A percentile compares a stretch with the other conserved stretches of the same genome.
phyloP scores from a whole-genome alignment of 2,113 vertebrate genomes.

The Holacanthus passer region DNA sequence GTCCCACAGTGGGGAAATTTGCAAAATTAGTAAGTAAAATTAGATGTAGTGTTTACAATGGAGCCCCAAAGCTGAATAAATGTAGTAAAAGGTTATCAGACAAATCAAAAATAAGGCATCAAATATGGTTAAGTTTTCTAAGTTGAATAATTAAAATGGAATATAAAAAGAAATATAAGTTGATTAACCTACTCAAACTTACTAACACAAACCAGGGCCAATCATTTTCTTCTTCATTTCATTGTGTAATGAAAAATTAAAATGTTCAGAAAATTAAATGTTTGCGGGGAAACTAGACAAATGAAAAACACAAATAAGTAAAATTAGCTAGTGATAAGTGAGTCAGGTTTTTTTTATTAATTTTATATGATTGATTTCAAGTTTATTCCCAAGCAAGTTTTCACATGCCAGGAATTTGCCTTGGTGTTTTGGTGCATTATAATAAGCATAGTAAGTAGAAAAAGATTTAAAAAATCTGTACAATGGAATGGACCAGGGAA shows the following conservation, averaged over 20 bases:
- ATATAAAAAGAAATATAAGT: not conserved
- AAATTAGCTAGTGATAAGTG: not conserved
- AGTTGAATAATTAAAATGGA: not conserved
- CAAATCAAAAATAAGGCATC: not conserved
- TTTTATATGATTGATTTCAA: too few species aligned
- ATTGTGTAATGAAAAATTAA: not conserved
- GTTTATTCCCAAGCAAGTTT: too few species aligned
- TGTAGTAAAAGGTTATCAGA: not conserved
- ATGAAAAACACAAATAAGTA: too few species aligned
- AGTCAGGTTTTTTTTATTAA: not conserved
- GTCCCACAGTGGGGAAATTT: too few species aligned
- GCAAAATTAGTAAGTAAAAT: not conserved
- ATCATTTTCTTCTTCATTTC: not conserved
- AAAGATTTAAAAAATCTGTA: too few species aligned
- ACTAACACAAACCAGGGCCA: not conserved
- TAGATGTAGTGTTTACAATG: too few species aligned
- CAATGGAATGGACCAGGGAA: too few species aligned
- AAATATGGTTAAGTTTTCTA: not conserved
- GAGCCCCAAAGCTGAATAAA: not conserved
- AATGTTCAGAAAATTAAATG: not conserved
- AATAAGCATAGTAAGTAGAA: too few species aligned
- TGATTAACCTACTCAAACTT: not conserved
- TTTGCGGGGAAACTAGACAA: too few species aligned
- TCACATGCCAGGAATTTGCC: too few species aligned
- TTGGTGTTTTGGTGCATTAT: too few species aligned